Conservation (phyloP, 2,113 vertebrate species). For the Meles meles region DNA sequence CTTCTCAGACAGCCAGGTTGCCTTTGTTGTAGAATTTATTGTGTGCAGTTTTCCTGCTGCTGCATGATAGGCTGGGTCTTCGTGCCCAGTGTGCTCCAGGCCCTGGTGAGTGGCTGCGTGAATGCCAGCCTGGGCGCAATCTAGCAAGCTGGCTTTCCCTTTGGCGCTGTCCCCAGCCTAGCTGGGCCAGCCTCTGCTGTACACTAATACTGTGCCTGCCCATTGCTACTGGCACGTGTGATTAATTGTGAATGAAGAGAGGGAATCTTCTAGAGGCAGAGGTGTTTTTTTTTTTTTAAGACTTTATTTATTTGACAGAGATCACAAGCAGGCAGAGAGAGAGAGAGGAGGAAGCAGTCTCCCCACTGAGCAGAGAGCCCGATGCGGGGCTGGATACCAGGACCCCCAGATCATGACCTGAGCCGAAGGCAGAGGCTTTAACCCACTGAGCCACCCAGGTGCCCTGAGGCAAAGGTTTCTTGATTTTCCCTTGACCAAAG, state of each 20-base stretch:
- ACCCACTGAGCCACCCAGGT: too few relatives aligned
- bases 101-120: not conserved
- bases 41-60: not conserved
- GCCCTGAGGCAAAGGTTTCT: not conserved
- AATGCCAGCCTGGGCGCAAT: not conserved
- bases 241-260: not conserved
- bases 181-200: not conserved
- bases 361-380: too few relatives aligned
- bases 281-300: not conserved
- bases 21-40: not conserved
- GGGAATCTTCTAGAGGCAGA: not conserved
- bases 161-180: not conserved
- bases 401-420: too few relatives aligned
- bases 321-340: too few relatives aligned
- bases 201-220: not conserved
- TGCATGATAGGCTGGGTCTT: not conserved
- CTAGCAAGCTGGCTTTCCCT: not conserved
- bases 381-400: too few relatives aligned
- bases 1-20: not conserved
- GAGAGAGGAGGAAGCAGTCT: too few relatives aligned
- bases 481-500: not conserved
- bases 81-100: not conserved
- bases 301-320: too few relatives aligned
- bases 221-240: not conserved
- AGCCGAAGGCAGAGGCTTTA: too few relatives aligned